Base-by-base conservation (phyloP, 2,888 invertebrate species). In the Lithophane socia region DNA sequence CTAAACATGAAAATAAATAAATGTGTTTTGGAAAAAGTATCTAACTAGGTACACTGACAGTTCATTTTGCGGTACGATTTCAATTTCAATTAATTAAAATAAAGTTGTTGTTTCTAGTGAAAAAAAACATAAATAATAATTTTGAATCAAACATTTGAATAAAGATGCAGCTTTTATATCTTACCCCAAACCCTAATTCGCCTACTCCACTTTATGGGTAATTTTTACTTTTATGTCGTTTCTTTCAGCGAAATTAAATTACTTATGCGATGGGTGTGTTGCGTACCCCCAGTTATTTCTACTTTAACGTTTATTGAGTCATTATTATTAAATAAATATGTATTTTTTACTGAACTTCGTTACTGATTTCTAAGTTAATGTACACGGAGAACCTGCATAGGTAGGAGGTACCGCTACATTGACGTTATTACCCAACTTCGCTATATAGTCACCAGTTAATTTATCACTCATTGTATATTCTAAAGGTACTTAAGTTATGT, bases 211-310 rank as follows among this genome's bases (percentile, higher is more conserved):
- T 93, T 94, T 93, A 94, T 91, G 90, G 90, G 87, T 91, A 92
- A 92, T 93, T 93, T 94, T 94, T 91, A 93, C 90, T 92, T 93
- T 94, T 92, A 94, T 92, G 91, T 89, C 91, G 90, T 92, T 92
- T 91, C 92, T 93, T 92, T 93, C 92, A 91, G 91, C 91, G 85
- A 93, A 94, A 94, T 94, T 93, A 94, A 94, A 93, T 94, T 93
- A 92, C 90, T 88, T 89, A 90, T 86, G 86, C 86, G 85, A 82
- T 79, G 82, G 69, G 84, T 67, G 77, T 79, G 44, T 65, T 77
- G 37, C 29, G 47, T 65, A 47, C 52, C 47, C 54, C 13, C 66
- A 66, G 56, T 66, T 77, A 84, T 79, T 81, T 76, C 69, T 63
- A 58, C 71, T 54, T 72, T 76, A 54, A 65, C 67, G 69, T 76